Evolutionary conservation across 2,888 invertebrate species (phyloP), one percentile per base, ranked within the genome.

Genomic region (Erpobdella octoculata): DNA sequence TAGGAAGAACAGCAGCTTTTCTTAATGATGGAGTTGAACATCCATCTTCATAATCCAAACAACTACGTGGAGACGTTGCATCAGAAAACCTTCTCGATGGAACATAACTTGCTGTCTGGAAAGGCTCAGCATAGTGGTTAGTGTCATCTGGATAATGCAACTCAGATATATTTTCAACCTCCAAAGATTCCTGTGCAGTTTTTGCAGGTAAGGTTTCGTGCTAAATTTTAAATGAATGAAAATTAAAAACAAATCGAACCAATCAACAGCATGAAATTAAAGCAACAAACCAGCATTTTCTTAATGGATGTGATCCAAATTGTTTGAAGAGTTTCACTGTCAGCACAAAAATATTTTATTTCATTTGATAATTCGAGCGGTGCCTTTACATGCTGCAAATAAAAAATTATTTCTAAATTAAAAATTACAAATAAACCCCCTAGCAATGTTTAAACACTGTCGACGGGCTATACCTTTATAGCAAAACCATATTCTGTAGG

Each of bases 401-500:
- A 25, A 25, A 53, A 53, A 53, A n/a, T n/a, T n/a, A n/a, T n/a
- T n/a, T n/a, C n/a, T n/a, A n/a, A n/a, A n/a, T n/a, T n/a, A 18
- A 18, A 12, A 9, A 18, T 12, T 41, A 12, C 9, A 41, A 41
- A 41, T 12, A 41, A 41, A 41, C 9, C 41, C 9, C 18, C 18
- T 41, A 41, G 41, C 41, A 41, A 9, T 41, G 9, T 18, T 9
- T 18, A 25, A 25, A 6, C 15, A 53, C 28, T 8, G 6, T 35
- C 9, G 6, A 9, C n/a, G 28, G 12, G n/a, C 31, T n/a, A 8
- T 35, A 85, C 85, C 81, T 98, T 97, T 74, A 98, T 89, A 4
- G 95, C 97, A 83, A 98, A 96, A 78, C 96, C 93, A 82, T 87
- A 90, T 79, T 97, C 96, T 0, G 93, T 92, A 0, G 97, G 98